These are phyloP conservation scores for human (Homo sapiens) DNA, from an alignment of 2,113 vertebrate species.

Conservation along the genomic window GRCh38 chr6:26013501-26014000, in stretches of 20 bases:
- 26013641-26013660: background rate
- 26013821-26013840: background rate
- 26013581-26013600: background rate
- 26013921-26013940: too few relatives aligned
- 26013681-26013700: background rate
- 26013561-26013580: background rate
- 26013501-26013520: background rate
- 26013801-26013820: too few relatives aligned
- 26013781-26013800: background rate
- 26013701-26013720: background rate
- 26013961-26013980: background rate
- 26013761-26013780: too few relatives aligned
- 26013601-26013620: background rate
- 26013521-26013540: background rate
- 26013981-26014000: background rate
- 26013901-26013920: background rate
- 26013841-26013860: background rate
- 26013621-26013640: background rate
- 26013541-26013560: background rate
- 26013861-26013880: too few relatives aligned
- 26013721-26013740: background rate
- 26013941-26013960: background rate
- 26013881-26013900: background rate
- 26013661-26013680: background rate
- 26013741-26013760: background rate